A percentile compares a stretch with the other conserved stretches of the same genome.
Evolutionary conservation across 2,888 invertebrate genomes (phyloP).

Genomic region (Amiota mariae): DNA sequence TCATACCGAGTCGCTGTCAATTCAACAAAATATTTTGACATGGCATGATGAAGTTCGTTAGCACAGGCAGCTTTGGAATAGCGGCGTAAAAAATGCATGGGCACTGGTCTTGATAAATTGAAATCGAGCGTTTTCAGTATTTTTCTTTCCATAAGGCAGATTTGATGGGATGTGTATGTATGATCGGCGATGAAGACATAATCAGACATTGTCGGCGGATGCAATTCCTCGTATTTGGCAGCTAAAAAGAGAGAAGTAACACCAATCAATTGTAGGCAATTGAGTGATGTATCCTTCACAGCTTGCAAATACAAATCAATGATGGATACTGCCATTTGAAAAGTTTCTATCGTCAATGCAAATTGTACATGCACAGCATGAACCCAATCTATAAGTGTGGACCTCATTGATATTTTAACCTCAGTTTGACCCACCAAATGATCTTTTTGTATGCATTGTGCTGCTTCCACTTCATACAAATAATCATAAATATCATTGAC

Average conservation of each 20-base stretch:
- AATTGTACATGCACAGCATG: constrained; percentile 93
- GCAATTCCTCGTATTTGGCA: constrained; percentile 96
- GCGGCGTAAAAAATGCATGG: constrained; percentile 91
- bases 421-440: constrained; percentile 80
- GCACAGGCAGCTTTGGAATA: constrained; percentile 78
- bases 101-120: constrained; percentile 88
- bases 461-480: constrained; percentile 82
- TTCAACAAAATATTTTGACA: constrained; percentile 94
- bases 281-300: constrained; percentile 78
- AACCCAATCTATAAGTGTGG: constrained; percentile 93
- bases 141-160: constrained; percentile 86
- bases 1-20: constrained; percentile 86
- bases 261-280: constrained; percentile 89
- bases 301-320: constrained; percentile 88
- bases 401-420: constrained; percentile 88
- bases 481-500: constrained; percentile 92
- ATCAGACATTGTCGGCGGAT: constrained; percentile 88
- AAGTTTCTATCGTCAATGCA: constrained; percentile 88
- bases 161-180: constrained; percentile 85
- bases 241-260: constrained; percentile 92
- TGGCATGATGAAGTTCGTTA: constrained; percentile 80
- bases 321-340: constrained; percentile 89
- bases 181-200: constrained; percentile 94
- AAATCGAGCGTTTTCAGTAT: constrained; percentile 85
- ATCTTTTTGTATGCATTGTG: constrained; percentile 78